These are phyloP conservation scores for Acanthaster planci DNA, from an alignment of 35 echinoderm and acorn worm species.

Conservation along the genomic window DNA sequence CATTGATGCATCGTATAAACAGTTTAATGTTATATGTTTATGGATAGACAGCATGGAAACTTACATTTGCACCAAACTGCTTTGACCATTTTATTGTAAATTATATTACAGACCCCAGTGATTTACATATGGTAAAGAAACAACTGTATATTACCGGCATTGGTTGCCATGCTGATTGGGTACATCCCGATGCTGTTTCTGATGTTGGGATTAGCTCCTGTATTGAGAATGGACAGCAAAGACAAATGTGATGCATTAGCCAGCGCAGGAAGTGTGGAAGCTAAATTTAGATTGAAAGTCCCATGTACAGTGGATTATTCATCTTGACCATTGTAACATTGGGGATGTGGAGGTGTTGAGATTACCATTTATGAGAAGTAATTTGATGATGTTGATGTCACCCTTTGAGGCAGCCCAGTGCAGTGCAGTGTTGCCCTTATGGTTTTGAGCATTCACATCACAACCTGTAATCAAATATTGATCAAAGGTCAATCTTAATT, in stretches of 20 bases:
- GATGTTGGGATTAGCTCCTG: slow-evolving; percentile 38
- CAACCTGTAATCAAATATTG: slow-evolving; percentile 26
- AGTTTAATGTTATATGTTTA: not conserved
- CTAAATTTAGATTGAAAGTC: not conserved
- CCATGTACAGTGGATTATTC: not conserved
- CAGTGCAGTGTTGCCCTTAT: slow-evolving; percentile 43
- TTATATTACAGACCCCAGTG: too few relatives aligned
- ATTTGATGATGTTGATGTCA: slow-evolving; percentile 35
- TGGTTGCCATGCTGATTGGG: slow-evolving; percentile 50
- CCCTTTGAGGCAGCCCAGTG: slow-evolving; percentile 46
- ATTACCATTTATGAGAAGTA: slow-evolving; percentile 45
- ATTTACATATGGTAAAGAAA: too few relatives aligned
- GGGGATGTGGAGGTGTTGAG: not conserved
- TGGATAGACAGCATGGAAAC: too few relatives aligned
- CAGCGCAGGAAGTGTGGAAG: too few relatives aligned
- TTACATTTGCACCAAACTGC: too few relatives aligned
- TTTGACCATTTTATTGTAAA: too few relatives aligned
- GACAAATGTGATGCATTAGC: too few relatives aligned
- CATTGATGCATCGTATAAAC: too few relatives aligned
- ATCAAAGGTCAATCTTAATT: not conserved
- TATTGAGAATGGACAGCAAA: not conserved
- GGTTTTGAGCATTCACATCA: slow-evolving; percentile 51
- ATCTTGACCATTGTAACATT: not conserved
- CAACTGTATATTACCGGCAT: slow-evolving; percentile 40
- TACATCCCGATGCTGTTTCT: slow-evolving; percentile 37